A percentile compares a stretch with the other conserved stretches of the same genome.
These are phyloP conservation scores for Alentia gelatinosa DNA, from an alignment of 2,888 invertebrate genomes.

Conservation along the genomic window DNA sequence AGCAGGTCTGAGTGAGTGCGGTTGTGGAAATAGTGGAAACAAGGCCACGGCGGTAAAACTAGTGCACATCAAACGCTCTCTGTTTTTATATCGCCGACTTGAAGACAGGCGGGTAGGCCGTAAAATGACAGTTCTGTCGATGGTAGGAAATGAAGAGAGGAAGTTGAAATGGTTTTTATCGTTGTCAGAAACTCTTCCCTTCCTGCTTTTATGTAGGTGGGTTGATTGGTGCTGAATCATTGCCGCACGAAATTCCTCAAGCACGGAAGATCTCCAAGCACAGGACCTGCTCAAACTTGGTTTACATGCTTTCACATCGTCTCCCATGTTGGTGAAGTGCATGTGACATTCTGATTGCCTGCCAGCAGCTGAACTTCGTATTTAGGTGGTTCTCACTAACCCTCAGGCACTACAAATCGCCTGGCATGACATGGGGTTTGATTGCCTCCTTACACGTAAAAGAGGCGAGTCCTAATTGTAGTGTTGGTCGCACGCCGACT, in stretches of 20 bases:
- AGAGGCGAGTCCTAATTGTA: neutral
- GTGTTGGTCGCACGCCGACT: neutral
- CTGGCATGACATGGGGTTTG: neutral
- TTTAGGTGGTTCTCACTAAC: neutral
- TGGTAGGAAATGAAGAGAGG: conserved; percentile 28
- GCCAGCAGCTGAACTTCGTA: neutral
- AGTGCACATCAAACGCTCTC: conserved; percentile 15
- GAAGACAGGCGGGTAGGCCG: neutral
- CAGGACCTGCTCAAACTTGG: neutral
- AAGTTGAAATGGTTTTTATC: neutral
- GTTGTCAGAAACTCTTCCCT: neutral
- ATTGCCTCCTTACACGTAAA: neutral
- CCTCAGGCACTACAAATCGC: neutral
- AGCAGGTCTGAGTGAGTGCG: neutral
- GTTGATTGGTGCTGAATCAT: neutral
- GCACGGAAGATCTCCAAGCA: too few relatives aligned
- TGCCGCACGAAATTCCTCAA: too few relatives aligned
- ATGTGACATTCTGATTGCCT: neutral
- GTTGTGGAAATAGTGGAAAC: neutral
- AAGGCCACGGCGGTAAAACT: neutral
- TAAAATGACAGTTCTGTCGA: conserved; percentile 25
- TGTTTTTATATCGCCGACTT: neutral
- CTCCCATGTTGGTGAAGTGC: neutral
- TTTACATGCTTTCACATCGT: neutral
- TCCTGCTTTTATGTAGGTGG: neutral